phyloP scores from a whole-genome alignment of 2,888 invertebrate genomes.

The Leucophenga maculata region DNA sequence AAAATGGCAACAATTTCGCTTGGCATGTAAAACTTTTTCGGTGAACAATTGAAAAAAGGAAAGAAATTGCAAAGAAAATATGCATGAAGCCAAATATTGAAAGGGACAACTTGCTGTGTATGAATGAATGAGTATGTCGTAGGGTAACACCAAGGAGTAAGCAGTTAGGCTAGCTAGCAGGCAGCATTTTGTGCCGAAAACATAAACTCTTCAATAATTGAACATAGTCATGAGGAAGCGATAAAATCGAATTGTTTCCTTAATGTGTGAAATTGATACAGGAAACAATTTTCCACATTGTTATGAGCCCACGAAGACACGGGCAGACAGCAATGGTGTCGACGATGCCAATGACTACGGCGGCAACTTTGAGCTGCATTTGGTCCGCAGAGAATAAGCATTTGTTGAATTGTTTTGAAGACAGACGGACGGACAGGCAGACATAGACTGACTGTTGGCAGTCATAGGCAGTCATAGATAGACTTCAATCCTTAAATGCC shows the following conservation, averaged over 20 bases:
- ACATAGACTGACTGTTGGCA: not conserved
- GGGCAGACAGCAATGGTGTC: not conserved
- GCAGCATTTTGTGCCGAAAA: conserved; percentile 44
- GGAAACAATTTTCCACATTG: conserved; percentile 71
- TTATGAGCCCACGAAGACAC: conserved; percentile 60
- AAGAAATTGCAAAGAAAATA: conserved; percentile 41
- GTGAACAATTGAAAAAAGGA: conserved; percentile 57
- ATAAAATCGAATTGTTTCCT: conserved; percentile 72
- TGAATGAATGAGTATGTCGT: not conserved
- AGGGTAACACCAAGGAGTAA: not conserved
- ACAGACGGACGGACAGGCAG: not conserved
- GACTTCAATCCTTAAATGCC: not conserved
- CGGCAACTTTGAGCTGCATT: not conserved
- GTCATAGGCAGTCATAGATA: not conserved
- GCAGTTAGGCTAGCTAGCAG: conserved; percentile 15
- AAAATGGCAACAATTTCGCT: not conserved
- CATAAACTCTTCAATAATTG: conserved; percentile 69
- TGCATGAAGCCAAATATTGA: not conserved
- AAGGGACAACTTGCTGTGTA: conserved; percentile 18
- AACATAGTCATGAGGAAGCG: conserved; percentile 68
- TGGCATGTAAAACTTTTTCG: conserved; percentile 54
- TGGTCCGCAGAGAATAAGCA: not conserved
- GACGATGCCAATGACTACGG: not conserved
- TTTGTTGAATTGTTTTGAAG: not conserved
- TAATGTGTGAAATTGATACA: conserved; percentile 72